Evolutionary conservation across 2,113 vertebrate genomes (phyloP), one percentile per base, ranked within the genome.

Genomic region (Catharus fuscescens): DNA sequence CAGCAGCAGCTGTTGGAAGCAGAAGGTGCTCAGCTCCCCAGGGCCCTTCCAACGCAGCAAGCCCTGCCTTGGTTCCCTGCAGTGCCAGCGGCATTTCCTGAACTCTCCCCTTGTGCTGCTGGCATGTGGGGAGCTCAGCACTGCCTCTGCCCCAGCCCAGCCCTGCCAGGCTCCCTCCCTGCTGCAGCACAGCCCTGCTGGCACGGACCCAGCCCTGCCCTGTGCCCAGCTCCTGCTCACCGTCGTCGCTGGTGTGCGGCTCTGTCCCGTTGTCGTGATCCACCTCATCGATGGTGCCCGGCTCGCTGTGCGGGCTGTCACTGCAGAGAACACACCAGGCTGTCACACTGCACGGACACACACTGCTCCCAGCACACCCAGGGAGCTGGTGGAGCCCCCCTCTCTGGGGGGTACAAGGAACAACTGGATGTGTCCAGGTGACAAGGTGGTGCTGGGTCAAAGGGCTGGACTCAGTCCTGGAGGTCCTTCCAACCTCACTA

Each of bases 231-330:
- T 12, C 44, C 44, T 5, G 95, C 98, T 98, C 96, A 99, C 99
- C 99, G 66, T 99, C 99, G 16, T 99, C 99, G 5, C 99, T 99
- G 67, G 99, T 99, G 97, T 99, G 99, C 1, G 99, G 99, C 96
- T 99, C 99, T 0, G 99, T 99, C 88, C 99, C 99, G 17, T 99
- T 99, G 97, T 99, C 99, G 6, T 99, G 99, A 92, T 99, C 99
- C 26, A 90, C 98, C 42, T 99, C 99, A 19, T 99, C 99, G 9
- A 99, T 99, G 88, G 99, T 98, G 83, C 99, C 99, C 7, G 99
- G 99, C 97, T 99, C 99, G 17, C 99, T 99, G 98, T 99, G 99
- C 0, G 99, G 99, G 94, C 99, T 99, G 97, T 99, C 99, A 53
- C 99, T 99, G 97, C 8, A 97, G 84, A 9, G n/a, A 52, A 7